Conservation (phyloP, 2,888 invertebrate species). For the Caenorhabditis macrosperma region DNA sequence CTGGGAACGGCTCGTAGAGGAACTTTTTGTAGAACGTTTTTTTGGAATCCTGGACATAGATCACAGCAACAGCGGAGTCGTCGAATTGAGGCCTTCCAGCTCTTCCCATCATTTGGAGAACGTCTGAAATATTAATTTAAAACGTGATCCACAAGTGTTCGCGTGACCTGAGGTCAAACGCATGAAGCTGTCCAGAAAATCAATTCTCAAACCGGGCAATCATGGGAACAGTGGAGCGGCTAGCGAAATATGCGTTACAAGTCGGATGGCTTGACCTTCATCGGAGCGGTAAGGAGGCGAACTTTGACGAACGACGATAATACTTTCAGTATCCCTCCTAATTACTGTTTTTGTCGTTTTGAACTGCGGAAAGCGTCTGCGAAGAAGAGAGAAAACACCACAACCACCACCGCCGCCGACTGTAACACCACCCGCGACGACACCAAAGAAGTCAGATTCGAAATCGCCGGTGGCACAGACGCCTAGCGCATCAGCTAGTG, state of each 20-base stretch:
- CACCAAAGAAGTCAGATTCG: too few species aligned
- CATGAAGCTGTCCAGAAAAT: too few species aligned
- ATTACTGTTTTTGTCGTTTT: neutral
- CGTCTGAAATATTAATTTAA: slow-evolving; percentile 84
- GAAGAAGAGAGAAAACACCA: too few species aligned
- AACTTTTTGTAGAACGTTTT: slow-evolving; percentile 99
- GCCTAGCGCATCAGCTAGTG: neutral
- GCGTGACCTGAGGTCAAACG: too few species aligned
- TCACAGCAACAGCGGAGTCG: slow-evolving; percentile 86
- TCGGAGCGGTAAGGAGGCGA: neutral
- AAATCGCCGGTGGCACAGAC: too few species aligned
- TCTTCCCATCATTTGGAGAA: slow-evolving; percentile 99
- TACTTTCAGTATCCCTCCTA: neutral
- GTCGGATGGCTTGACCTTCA: neutral
- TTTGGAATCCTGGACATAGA: slow-evolving; percentile 89
- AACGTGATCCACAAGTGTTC: too few species aligned
- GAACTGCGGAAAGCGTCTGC: slow-evolving; percentile 6
- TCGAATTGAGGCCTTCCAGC: slow-evolving; percentile 98
- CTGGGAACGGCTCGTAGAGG: slow-evolving; percentile 98
- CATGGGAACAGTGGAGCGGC: neutral
- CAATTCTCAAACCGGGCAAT: neutral
- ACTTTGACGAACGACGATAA: neutral
- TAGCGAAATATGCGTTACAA: neutral
- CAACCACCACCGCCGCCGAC: too few species aligned
- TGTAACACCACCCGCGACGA: too few species aligned